Evolutionary conservation across 2,797 vertebrate species (phyloP).

Genomic region (Sebastes iracundus): DNA sequence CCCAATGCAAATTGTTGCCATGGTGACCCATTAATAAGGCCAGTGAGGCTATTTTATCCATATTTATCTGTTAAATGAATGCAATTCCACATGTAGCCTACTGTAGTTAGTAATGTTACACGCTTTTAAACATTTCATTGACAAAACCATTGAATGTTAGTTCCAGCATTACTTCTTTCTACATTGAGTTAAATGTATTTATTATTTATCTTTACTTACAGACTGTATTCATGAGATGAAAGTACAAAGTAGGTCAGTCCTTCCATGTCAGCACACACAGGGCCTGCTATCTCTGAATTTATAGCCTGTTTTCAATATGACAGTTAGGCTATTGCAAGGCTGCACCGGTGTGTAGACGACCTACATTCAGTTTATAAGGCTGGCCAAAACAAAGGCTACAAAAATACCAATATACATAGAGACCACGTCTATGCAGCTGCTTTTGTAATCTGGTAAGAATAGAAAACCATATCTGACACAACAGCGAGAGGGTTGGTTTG

Average conservation of each 20-base stretch:
- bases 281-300: not conserved
- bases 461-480: not conserved
- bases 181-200: not conserved
- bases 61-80: not conserved
- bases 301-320: not conserved
- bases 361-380: too few species aligned
- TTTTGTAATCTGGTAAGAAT: not conserved
- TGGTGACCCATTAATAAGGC: not conserved
- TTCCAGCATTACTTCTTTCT: not conserved
- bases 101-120: not conserved
- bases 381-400: too few species aligned
- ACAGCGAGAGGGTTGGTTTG: not conserved
- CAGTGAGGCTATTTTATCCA: not conserved
- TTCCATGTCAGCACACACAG: not conserved
- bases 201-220: not conserved
- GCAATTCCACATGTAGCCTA: not conserved
- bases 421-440: not conserved
- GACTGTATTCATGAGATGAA: not conserved
- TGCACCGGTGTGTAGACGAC: not conserved
- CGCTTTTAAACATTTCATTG: not conserved
- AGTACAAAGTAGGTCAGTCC: not conserved
- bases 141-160: not conserved
- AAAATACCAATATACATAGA: too few species aligned
- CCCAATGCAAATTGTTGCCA: not conserved
- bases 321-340: not conserved